These are phyloP conservation scores for Lissocephala sabroskyi DNA, from an alignment of 2,888 invertebrate genomes.

Conservation along the genomic window DNA sequence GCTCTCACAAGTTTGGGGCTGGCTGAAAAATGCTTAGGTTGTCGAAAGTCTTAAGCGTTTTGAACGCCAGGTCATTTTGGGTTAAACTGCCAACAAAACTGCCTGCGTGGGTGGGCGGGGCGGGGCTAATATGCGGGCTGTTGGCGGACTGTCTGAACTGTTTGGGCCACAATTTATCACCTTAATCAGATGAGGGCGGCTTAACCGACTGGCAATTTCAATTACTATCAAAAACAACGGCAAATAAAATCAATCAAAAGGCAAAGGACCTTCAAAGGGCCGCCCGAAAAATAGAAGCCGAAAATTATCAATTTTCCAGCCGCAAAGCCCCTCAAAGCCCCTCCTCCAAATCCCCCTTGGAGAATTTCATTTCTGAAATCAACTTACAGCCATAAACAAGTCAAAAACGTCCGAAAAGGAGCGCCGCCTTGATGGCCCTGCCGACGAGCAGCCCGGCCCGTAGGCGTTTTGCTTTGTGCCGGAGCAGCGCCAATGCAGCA, in stretches of 20 bases:
- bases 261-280: neutral
- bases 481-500: neutral
- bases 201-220: constrained; percentile 19
- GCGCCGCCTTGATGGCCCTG: constrained; percentile 1
- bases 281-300: too few species aligned
- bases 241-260: neutral
- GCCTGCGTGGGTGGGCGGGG: too few species aligned
- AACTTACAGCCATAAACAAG: constrained; percentile 61
- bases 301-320: constrained; percentile 1
- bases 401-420: constrained; percentile 41
- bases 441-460: too few species aligned
- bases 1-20: constrained; percentile 22
- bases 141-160: too few species aligned
- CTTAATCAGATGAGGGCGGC: constrained; percentile 2
- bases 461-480: too few species aligned
- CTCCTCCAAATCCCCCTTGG: constrained; percentile 35
- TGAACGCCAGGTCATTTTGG: constrained; percentile 5
- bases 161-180: too few species aligned
- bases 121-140: too few species aligned
- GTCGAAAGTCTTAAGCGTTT: constrained; percentile 2
- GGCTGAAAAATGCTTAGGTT: constrained; percentile 20
- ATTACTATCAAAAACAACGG: constrained; percentile 20
- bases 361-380: constrained; percentile 54
- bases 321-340: constrained; percentile 10
- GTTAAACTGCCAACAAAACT: too few species aligned